Conservation (phyloP, 2,888 invertebrate species). For the Agrotis segetum region DNA sequence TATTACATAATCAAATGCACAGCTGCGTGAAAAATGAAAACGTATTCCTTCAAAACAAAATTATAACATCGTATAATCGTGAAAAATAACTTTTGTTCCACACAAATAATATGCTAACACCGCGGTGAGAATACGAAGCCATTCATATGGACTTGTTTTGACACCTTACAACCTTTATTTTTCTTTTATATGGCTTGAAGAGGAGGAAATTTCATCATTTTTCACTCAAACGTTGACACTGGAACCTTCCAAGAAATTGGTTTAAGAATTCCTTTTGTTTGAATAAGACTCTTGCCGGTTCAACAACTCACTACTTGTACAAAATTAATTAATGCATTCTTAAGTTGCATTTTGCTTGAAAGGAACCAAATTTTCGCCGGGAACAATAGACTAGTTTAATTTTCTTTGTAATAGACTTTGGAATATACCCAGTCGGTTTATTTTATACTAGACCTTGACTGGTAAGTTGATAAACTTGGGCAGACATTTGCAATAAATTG, state of each 20-base stretch:
- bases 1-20: slow-evolving; percentile 12
- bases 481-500: slow-evolving; percentile 54
- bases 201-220: slow-evolving; percentile 55
- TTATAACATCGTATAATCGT: slow-evolving; percentile 59
- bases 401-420: slow-evolving; percentile 25
- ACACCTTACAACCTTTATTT: slow-evolving; percentile 51
- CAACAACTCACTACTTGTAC: slow-evolving; percentile 19
- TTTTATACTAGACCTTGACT: slow-evolving; percentile 33
- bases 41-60: slow-evolving; percentile 10
- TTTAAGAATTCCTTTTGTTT: slow-evolving; percentile 29
- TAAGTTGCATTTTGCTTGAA: slow-evolving; percentile 36
- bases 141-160: slow-evolving; percentile 57
- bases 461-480: slow-evolving; percentile 45
- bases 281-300: slow-evolving; percentile 20
- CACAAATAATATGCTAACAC: slow-evolving; percentile 68
- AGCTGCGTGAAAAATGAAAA: slow-evolving; percentile 29
- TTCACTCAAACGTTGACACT: slow-evolving; percentile 51
- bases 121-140: slow-evolving; percentile 56
- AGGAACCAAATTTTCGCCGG: slow-evolving; percentile 20
- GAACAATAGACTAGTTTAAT: slow-evolving; percentile 34
- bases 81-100: slow-evolving; percentile 69
- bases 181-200: slow-evolving; percentile 21
- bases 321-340: slow-evolving; percentile 52
- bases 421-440: slow-evolving; percentile 20
- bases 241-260: slow-evolving; percentile 13